Conservation (phyloP, 2,888 invertebrate species). For the Diaperis boleti region DNA sequence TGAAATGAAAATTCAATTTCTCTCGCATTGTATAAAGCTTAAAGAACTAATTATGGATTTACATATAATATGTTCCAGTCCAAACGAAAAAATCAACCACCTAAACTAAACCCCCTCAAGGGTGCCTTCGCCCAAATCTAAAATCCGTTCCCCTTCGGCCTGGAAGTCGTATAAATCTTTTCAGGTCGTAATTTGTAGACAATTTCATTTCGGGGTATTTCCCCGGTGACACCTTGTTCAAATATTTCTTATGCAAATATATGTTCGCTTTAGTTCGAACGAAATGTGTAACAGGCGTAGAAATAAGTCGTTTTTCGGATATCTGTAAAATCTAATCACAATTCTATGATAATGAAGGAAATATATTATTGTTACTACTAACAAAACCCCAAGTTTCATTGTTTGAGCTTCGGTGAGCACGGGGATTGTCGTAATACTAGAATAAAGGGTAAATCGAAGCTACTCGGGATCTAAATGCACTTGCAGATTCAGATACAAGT, state of each 20-base stretch:
- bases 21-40: too few species aligned
- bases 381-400: slow-evolving; percentile 8
- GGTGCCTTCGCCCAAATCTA: background rate
- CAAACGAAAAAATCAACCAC: background rate
- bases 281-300: background rate
- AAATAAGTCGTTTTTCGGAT: background rate
- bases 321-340: slow-evolving; percentile 10
- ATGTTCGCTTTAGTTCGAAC: background rate
- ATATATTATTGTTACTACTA: slow-evolving; percentile 17
- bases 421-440: too few species aligned
- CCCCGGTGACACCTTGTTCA: slow-evolving; percentile 2
- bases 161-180: background rate
- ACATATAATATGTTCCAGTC: background rate
- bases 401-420: slow-evolving; percentile 6
- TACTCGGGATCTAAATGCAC: too few species aligned
- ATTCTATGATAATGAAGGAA: slow-evolving; percentile 17
- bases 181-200: slow-evolving; percentile 7
- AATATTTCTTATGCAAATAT: slow-evolving; percentile 7
- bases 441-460: too few species aligned
- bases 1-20: background rate
- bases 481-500: too few species aligned
- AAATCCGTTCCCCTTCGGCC: background rate
- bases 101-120: background rate
- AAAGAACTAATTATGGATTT: too few species aligned
- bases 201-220: background rate